Base-by-base conservation (phyloP, 2,797 vertebrate species). In the Spea hammondii region DNA sequence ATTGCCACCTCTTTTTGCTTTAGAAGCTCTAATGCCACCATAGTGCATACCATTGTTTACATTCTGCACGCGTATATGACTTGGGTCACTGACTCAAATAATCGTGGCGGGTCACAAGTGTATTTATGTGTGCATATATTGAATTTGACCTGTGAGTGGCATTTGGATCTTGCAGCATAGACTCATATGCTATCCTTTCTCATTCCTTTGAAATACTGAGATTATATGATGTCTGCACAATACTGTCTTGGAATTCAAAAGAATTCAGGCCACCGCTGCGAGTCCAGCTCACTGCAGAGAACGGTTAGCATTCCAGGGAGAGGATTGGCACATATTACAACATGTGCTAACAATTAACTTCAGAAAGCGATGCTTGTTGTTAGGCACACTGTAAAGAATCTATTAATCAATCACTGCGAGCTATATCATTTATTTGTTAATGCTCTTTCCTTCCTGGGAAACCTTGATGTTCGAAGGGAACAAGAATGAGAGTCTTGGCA, bases 281-380 rank as follows among this genome's bases (percentile, higher is more conserved):
- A 71, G 79, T 12, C 64, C 51, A 65, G 59, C 64, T 76, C 44
- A 65, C 60, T 80, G 67, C 67, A 66, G 65, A 71, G 68, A 59
- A 71, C 9, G 51, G 12, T 66, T 76, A 45, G 14, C 65, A 57
- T 80, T 71, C 68, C 60, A 80, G 72, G 68, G 1, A 69, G 68
- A 76, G 60, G 59, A 45, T 65, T 71, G 68, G 79, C 73, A 65
- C 47, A 71, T 69, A 45, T 71, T 5, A 47, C 46, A 72, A 76
- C 73, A 76, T 66, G 13, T 80, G 78, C 48, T 74, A 80, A 64
- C 67, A 75, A 57, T 80, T 75, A 80, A 65, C 49, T 75, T 75
- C 73, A 80, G 60, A 71, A 60, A 64, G 55, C 70, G 59, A 70
- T 60, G 67, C 67, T 70, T 70, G 72, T 70, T 51, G 66, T 80